phyloP scores from a whole-genome alignment of 2,113 vertebrate genomes.

The Numenius arquata region DNA sequence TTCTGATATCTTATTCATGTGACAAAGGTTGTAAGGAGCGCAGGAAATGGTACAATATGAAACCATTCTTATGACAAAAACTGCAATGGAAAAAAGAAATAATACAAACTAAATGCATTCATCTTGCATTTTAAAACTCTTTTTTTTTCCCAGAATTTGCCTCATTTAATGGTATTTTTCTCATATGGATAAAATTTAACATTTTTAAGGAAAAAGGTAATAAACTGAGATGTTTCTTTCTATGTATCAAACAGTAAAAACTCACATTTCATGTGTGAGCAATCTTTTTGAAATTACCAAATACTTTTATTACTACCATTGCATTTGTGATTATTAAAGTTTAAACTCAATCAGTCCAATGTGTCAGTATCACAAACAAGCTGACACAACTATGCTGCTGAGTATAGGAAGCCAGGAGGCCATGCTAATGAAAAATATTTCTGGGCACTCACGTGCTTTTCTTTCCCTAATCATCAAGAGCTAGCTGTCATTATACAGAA shows the following conservation, averaged over 20 bases:
- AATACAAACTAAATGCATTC: slow-evolving; percentile 50
- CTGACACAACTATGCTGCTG: neutral
- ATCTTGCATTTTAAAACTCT: slow-evolving; percentile 8
- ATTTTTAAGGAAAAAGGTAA: neutral
- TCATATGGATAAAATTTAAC: slow-evolving; percentile 19
- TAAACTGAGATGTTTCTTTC: neutral
- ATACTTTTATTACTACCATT: neutral
- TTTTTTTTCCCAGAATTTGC: neutral
- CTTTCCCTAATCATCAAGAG: neutral
- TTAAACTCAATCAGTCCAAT: neutral
- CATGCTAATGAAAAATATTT: neutral
- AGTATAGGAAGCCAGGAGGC: neutral
- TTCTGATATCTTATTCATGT: slow-evolving; percentile 80
- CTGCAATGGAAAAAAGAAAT: slow-evolving; percentile 61
- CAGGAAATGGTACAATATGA: slow-evolving; percentile 70
- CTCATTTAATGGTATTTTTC: neutral
- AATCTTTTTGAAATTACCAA: neutral
- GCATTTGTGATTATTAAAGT: neutral
- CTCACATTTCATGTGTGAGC: neutral
- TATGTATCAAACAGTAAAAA: neutral
- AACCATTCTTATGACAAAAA: slow-evolving; percentile 62
- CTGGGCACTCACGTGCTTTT: neutral
- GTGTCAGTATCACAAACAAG: neutral
- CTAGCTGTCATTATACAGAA: neutral
- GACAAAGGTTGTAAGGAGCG: slow-evolving; percentile 71